A percentile compares a stretch with the other conserved stretches of the same genome.
phyloP scores from a whole-genome alignment of 1,140 invertebrate species.

The Condylostylus longicornis region DNA sequence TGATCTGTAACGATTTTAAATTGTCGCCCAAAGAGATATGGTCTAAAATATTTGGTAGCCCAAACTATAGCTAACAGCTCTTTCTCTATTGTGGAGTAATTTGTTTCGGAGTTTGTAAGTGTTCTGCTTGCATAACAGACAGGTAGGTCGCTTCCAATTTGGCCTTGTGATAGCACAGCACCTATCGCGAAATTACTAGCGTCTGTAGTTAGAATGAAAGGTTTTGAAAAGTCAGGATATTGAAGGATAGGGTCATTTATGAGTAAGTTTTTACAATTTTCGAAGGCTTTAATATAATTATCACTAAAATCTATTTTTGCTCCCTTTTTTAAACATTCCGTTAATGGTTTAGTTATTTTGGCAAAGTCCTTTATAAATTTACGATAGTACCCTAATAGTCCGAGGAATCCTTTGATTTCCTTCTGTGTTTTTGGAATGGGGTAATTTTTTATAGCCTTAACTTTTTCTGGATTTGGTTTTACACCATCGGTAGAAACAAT shows the following conservation, averaged over 20 bases:
- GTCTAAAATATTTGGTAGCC: slow-evolving; percentile 31
- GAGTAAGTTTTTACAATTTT: slow-evolving; percentile 16
- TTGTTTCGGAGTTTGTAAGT: slow-evolving; percentile 29
- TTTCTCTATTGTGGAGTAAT: slow-evolving; percentile 31
- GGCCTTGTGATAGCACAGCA: slow-evolving; percentile 20
- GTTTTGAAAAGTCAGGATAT: slow-evolving; percentile 18
- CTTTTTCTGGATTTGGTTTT: slow-evolving; percentile 14
- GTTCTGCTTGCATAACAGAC: slow-evolving; percentile 28
- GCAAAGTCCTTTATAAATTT: slow-evolving; percentile 17
- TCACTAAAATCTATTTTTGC: slow-evolving; percentile 11
- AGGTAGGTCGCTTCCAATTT: slow-evolving; percentile 15
- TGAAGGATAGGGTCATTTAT: slow-evolving; percentile 21
- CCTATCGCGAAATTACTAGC: slow-evolving; percentile 15
- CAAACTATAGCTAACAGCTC: slow-evolving; percentile 30
- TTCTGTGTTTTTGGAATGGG: slow-evolving; percentile 13
- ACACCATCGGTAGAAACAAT: slow-evolving; percentile 13
- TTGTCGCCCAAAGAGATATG: slow-evolving; percentile 33
- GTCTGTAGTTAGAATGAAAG: slow-evolving; percentile 15
- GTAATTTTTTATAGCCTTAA: slow-evolving; percentile 10
- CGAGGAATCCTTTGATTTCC: slow-evolving; percentile 15
- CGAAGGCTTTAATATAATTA: slow-evolving; percentile 12
- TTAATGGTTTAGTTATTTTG: slow-evolving; percentile 12
- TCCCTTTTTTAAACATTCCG: slow-evolving; percentile 15
- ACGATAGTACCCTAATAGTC: slow-evolving; percentile 11
- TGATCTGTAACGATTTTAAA: slow-evolving; percentile 40